A percentile compares a stretch with the other conserved stretches of the same genome.
Evolutionary conservation across 2,888 invertebrate species (phyloP).

Genomic region (Drosophila siamana): DNA sequence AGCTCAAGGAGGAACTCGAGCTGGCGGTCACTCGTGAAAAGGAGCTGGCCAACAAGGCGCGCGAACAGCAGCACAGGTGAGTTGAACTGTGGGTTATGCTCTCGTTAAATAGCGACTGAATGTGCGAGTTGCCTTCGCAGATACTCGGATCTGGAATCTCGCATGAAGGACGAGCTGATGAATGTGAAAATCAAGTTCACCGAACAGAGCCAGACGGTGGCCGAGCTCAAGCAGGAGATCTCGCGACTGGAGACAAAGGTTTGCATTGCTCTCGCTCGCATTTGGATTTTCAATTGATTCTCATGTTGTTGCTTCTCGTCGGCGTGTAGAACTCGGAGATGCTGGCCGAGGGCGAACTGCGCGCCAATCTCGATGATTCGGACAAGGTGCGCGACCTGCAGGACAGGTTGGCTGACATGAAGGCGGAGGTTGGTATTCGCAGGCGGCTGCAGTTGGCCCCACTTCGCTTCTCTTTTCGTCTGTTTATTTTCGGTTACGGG

Average conservation of each 20-base stretch:
- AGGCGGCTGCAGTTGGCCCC: neutral
- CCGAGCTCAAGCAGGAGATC: constrained; percentile 96
- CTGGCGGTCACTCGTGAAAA: constrained; percentile 90
- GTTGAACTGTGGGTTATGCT: neutral
- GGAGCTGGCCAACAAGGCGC: constrained; percentile 90
- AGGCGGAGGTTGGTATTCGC: constrained; percentile 93
- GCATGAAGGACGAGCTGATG: constrained; percentile 94
- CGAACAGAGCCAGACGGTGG: constrained; percentile 96
- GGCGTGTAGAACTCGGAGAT: constrained; percentile 96
- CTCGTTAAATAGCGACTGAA: no score
- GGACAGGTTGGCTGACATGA: constrained; percentile 96
- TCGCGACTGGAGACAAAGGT: constrained; percentile 96
- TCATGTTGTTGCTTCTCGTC: constrained; percentile 8
- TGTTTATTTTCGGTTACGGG: constrained; percentile 42
- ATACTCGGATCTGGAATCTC: constrained; percentile 86
- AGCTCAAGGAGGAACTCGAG: constrained; percentile 92
- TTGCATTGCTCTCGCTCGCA: constrained; percentile 85
- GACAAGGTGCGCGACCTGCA: constrained; percentile 95
- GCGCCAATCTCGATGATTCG: constrained; percentile 93
- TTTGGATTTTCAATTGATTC: neutral
- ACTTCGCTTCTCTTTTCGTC: constrained; percentile 34
- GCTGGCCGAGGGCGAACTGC: constrained; percentile 95
- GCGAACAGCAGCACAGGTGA: constrained; percentile 91
- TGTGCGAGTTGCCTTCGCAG: no score
- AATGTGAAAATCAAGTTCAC: constrained; percentile 97